Conservation (phyloP, 23 tunicate species). For the Ciona savignyi region DNA sequence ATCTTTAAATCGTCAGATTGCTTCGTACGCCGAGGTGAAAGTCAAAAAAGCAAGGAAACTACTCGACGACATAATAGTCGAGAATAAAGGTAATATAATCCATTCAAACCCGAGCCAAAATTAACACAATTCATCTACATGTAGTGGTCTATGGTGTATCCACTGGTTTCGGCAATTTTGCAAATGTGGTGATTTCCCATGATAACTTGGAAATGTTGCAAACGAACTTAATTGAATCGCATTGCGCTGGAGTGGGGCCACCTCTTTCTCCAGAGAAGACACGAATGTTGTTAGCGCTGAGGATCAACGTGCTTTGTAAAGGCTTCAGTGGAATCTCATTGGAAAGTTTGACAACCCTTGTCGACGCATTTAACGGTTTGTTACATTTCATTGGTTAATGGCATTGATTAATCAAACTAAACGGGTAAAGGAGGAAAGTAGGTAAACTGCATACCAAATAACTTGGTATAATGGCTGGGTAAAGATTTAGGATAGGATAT, state of each 20-base stretch:
- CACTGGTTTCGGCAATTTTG: constrained; percentile 92
- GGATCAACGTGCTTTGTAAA: constrained; percentile 79
- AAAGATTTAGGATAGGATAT: too few relatives aligned
- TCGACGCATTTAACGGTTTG: constrained; percentile 72
- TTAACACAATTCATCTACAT: neutral
- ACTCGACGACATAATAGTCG: constrained; percentile 65
- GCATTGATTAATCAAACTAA: too few relatives aligned
- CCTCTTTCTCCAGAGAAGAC: constrained; percentile 65
- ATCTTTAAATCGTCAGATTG: too few relatives aligned
- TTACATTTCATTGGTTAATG: too few relatives aligned
- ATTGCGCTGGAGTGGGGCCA: constrained; percentile 83
- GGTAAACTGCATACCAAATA: too few relatives aligned
- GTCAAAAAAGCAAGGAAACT: constrained; percentile 57
- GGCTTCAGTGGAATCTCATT: constrained; percentile 87
- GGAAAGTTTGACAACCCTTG: constrained; percentile 31
- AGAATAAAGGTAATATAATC: constrained; percentile 64
- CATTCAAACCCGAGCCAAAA: neutral
- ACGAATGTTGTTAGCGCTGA: constrained; percentile 83
- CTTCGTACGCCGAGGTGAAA: constrained; percentile 27
- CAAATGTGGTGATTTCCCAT: constrained; percentile 40
- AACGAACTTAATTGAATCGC: constrained; percentile 78
- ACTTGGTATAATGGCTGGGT: too few relatives aligned
- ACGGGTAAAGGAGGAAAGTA: too few relatives aligned
- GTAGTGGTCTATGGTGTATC: constrained; percentile 85
- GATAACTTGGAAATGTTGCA: constrained; percentile 61